Percentiles rank a stretch among this genome's conserved stretches.
phyloP scores from a whole-genome alignment of 2,113 vertebrate species.

The Hemichromis elongatus region DNA sequence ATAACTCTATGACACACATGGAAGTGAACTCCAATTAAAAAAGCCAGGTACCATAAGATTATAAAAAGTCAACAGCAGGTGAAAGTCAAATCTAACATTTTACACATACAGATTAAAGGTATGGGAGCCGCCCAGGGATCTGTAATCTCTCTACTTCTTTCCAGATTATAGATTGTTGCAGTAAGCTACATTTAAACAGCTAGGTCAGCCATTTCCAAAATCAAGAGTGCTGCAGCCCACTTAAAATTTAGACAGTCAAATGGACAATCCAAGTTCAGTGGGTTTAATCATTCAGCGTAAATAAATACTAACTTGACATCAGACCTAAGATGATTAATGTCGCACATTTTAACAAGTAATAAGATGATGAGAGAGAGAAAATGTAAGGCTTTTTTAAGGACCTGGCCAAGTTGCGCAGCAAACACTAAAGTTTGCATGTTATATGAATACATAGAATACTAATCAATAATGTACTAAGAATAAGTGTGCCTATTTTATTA shows the following conservation, averaged over 20 bases:
- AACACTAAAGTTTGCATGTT: neutral
- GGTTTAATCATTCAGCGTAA: neutral
- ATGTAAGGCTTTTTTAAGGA: neutral
- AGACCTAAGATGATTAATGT: neutral
- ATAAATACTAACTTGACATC: neutral
- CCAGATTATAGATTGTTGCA: neutral
- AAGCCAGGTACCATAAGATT: too few relatives aligned
- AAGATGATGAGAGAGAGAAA: neutral
- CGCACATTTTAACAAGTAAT: neutral
- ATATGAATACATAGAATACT: neutral
- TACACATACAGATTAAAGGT: neutral
- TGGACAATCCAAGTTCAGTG: too few relatives aligned
- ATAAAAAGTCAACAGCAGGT: too few relatives aligned
- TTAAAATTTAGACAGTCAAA: neutral
- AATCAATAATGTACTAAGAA: neutral
- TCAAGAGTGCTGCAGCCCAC: neutral
- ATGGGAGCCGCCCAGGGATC: neutral
- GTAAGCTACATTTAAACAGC: neutral
- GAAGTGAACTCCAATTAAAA: too few relatives aligned
- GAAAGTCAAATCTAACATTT: neutral
- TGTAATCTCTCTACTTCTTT: neutral
- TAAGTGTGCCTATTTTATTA: neutral
- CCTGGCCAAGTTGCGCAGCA: neutral
- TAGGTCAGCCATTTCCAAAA: neutral
- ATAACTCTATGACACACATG: neutral